Percentiles rank a stretch among this genome's conserved stretches.
Evolutionary conservation across 2,113 vertebrate genomes (phyloP).

Genomic region (Cochlearius cochlearius): DNA sequence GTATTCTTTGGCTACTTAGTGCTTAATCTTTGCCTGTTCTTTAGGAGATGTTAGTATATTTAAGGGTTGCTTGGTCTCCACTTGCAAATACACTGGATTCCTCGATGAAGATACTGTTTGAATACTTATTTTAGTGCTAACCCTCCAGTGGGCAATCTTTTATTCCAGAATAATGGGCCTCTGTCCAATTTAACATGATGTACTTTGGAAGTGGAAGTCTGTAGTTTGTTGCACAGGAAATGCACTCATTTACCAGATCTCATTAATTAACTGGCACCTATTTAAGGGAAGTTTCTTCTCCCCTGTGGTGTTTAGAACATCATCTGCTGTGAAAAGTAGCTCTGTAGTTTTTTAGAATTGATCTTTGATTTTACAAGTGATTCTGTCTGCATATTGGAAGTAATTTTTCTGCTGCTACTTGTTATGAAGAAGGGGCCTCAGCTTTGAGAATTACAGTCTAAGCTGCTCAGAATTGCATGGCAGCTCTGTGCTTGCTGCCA

Average conservation of each 20-base stretch:
- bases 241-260: slow-evolving; percentile 16
- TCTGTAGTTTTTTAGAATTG: not conserved
- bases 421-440: not conserved
- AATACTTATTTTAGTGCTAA: not conserved
- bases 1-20: not conserved
- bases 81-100: not conserved
- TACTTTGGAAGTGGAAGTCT: slow-evolving; percentile 31
- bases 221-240: not conserved
- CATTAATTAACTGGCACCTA: slow-evolving; percentile 42
- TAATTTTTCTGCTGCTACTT: not conserved
- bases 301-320: not conserved
- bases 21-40: not conserved
- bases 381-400: not conserved
- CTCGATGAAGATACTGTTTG: slow-evolving; percentile 42
- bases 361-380: not conserved
- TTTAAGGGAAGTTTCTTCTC: slow-evolving; percentile 1
- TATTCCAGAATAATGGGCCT: slow-evolving; percentile 1
- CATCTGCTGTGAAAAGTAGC: not conserved
- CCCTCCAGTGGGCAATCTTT: slow-evolving; percentile 23
- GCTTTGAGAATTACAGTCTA: not conserved
- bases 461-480: not conserved
- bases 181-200: slow-evolving; percentile 31
- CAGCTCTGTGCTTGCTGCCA: slow-evolving; percentile 29
- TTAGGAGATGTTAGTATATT: not conserved
- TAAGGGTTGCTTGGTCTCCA: not conserved